Base-by-base conservation (phyloP, 2,113 vertebrate species). In the Tragulus kanchil region DNA sequence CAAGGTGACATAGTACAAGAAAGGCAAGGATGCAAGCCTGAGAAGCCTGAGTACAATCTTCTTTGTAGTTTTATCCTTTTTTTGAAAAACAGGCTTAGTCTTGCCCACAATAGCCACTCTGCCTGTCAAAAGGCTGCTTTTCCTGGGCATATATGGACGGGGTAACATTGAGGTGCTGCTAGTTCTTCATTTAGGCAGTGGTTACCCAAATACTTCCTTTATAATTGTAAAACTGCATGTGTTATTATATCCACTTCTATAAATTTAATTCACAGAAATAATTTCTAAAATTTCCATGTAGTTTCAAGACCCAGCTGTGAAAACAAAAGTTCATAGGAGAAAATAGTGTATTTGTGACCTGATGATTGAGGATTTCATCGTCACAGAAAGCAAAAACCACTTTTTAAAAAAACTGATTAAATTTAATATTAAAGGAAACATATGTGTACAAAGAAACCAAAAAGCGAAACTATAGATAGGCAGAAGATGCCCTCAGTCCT, bases 261-360 rank as follows among this genome's bases (percentile, higher is more conserved):
- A 65, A 75, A 94, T 93, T 90, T 84, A 78, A 78, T 64, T 93
- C 81, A 89, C 3, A 19, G 52, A 84, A 93, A 93, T 21, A 85
- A n/a, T 85, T 85, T 78, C 87, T 48, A 79, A 58, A 79, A 85
- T 7, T 79, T 71, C 26, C 21, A 71, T 13, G 77, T 52, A 85
- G 36, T 65, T 77, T 75, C 88, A 88, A 93, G 17, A 67, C 9
- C 36, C 42, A 65, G 45, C 15, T 83, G 19, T 84, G 56, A 75
- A 94, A 94, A 42, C 36, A 94, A 71, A 94, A 75, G n/a, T 81
- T 64, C 36, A 36, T 4, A 31, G 58, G 67, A 62, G 26, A 90
- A 96, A 86, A 64, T 2, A 31, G 73, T 54, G 2, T 52, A 77
- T 65, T 82, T 82, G 50, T 48, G 48, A 56, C 28, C 31, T 61